Evolutionary conservation across 1,140 invertebrate species (phyloP).

Genomic region (Atta cephalotes): DNA sequence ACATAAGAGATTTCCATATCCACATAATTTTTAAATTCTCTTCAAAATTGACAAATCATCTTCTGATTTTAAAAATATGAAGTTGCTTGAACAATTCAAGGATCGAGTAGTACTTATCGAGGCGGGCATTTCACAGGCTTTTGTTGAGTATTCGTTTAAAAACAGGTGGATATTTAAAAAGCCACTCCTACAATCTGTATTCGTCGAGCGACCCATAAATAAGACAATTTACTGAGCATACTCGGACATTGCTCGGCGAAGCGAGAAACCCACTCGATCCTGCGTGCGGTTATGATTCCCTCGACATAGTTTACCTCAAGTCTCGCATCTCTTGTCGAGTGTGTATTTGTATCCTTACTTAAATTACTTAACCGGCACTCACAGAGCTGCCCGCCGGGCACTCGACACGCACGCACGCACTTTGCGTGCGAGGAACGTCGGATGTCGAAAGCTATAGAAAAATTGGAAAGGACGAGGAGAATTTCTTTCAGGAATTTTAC

Average conservation of each 20-base stretch:
- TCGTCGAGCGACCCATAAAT: conserved; percentile 40
- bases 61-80: too few species aligned
- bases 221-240: conserved; percentile 58
- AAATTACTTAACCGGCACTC: conserved; percentile 60
- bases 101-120: conserved; percentile 17
- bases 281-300: conserved; percentile 40
- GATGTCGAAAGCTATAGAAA: conserved; percentile 26
- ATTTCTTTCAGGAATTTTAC: background rate
- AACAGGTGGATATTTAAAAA: conserved; percentile 54
- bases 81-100: background rate
- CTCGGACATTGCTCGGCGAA: conserved; percentile 52
- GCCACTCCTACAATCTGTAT: conserved; percentile 43
- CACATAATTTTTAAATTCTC: too few species aligned
- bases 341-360: conserved; percentile 60
- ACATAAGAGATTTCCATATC: too few species aligned
- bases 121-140: conserved; percentile 9
- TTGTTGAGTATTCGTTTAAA: conserved; percentile 37
- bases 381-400: background rate
- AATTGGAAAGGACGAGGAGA: background rate
- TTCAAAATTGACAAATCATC: too few species aligned
- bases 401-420: conserved; percentile 36
- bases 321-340: conserved; percentile 26
- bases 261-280: conserved; percentile 53
- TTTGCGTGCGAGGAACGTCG: conserved; percentile 40
- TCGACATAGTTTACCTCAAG: conserved; percentile 40